Evolutionary conservation across 1,140 invertebrate species (phyloP), one percentile per base, ranked within the genome.

Genomic region (Colletes latitarsis): DNA sequence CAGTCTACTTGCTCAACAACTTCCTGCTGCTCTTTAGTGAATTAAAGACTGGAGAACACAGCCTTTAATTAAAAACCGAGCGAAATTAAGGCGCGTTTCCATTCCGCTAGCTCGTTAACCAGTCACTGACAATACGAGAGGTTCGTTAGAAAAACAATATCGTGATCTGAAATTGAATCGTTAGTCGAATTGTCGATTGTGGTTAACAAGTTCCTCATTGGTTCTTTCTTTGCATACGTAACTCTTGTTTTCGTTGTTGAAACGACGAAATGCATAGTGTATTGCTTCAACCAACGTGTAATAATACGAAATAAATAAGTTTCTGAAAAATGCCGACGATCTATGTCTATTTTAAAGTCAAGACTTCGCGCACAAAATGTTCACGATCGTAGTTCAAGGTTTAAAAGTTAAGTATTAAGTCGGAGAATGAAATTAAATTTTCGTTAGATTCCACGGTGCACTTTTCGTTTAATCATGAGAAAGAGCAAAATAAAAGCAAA

Each of bases 31-130:
- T 77, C 75, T 78, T 78, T 82, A 70, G 75, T 58, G 74, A 82
- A 77, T 77, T 71, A 77, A 78, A 49, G 73, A 76, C 63, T 76
- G 67, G 49, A 75, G 66, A 81, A 77, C 73, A 68, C 68, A 82
- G 75, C 75, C 75, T 82, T 82, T 82, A 82, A 82, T 82, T 75
- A 82, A 66, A 82, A 82, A 82, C 81, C 67, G 60, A 66, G 75
- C 68, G 57, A 66, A 67, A 82, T 82, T 82, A 82, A 82, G 75
- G 75, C 78, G 75, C 68, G 75, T 78, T 82, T 67, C 77, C 68
- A 82, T 71, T 78, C 78, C 68, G 81, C 53, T 15, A 78, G 80
- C 62, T 82, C 81, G 81, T 82, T 82, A 82, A 77, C 67, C 53
- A 60, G 53, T 55, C 60, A 53, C 67, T 60, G 58, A 62, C 72